Evolutionary conservation across 2,113 vertebrate genomes (phyloP).

Genomic region (Hemiscyllium ocellatum): DNA sequence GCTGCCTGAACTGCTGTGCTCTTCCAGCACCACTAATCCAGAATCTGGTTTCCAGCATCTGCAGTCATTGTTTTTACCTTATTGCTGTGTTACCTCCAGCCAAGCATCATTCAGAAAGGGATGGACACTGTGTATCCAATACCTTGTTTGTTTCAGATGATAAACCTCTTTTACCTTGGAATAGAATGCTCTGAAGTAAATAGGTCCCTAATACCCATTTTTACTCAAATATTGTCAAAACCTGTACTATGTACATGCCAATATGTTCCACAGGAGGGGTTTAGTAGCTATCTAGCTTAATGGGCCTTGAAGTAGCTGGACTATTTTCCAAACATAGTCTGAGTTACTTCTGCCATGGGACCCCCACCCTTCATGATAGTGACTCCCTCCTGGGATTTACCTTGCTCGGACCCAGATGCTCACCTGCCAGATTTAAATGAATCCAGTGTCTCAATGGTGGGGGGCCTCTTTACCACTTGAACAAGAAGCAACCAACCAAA

Average conservation of each 20-base stretch:
- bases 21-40: too few species aligned
- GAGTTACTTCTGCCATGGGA: not conserved
- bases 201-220: not conserved
- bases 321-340: not conserved
- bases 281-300: not conserved
- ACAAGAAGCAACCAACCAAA: not conserved
- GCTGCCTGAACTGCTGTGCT: too few species aligned
- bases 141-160: not conserved
- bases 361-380: too few species aligned
- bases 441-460: not conserved
- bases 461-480: not conserved
- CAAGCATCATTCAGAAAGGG: not conserved
- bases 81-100: not conserved
- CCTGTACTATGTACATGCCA: too few species aligned
- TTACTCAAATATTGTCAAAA: not conserved
- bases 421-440: not conserved
- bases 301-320: not conserved
- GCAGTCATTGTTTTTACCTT: too few species aligned
- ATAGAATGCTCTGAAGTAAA: not conserved
- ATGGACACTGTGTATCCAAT: not conserved
- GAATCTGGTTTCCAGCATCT: too few species aligned
- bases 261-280: too few species aligned
- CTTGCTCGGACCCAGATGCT: not conserved
- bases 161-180: not conserved
- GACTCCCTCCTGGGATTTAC: not conserved